Evolutionary conservation across 2,888 invertebrate species (phyloP).

Genomic region (Drosophila mulleri): DNA sequence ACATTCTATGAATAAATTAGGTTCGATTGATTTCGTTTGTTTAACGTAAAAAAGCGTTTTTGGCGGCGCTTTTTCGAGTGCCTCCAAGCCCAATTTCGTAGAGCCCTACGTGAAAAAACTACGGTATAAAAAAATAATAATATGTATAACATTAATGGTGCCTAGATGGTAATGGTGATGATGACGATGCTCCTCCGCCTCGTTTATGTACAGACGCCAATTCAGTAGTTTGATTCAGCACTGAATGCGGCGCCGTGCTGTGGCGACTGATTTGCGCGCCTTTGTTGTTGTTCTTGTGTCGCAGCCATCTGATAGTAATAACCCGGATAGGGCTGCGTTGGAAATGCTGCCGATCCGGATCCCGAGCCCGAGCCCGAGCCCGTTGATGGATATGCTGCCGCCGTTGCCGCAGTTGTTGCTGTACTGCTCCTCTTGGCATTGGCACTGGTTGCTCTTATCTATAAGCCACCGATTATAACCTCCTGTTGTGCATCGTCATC

Average conservation of each 20-base stretch:
- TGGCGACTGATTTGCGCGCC: conserved; percentile 26
- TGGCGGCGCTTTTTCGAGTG: conserved; percentile 34
- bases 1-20: conserved; percentile 74
- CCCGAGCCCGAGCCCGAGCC: conserved; percentile 4
- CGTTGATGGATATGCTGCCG: conserved; percentile 36
- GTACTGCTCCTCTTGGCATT: conserved; percentile 55
- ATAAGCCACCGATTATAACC: conserved; percentile 84
- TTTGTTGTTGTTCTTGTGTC: conserved; percentile 38
- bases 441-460: conserved; percentile 78
- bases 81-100: conserved; percentile 39
- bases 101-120: conserved; percentile 49
- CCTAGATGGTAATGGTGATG: conserved; percentile 61
- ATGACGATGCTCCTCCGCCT: conserved; percentile 44
- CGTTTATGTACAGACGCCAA: conserved; percentile 49
- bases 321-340: conserved; percentile 51
- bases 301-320: conserved; percentile 59
- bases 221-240: conserved; percentile 50
- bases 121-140: conserved; percentile 50
- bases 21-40: conserved; percentile 64
- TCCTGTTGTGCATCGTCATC: conserved; percentile 85
- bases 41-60: conserved; percentile 67
- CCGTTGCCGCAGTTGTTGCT: conserved; percentile 43
- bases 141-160: conserved; percentile 57
- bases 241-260: conserved; percentile 43
- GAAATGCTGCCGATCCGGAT: conserved; percentile 23